Evolutionary conservation across 2,797 vertebrate genomes (phyloP).

Genomic region (Aphelocoma californica): DNA sequence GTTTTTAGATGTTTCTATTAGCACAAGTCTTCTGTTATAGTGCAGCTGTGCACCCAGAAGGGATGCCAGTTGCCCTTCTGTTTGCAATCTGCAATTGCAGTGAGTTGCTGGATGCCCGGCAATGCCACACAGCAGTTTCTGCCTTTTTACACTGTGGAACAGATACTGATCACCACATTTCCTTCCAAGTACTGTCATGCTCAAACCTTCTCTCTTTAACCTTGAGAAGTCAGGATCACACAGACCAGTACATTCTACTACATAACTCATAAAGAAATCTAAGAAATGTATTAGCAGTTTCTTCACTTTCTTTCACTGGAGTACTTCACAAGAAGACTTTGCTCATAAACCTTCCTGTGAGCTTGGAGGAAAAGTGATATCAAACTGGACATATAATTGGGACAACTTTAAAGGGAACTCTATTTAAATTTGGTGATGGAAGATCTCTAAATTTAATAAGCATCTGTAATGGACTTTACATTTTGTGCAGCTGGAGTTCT

Average conservation of each 20-base stretch:
- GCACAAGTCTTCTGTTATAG: not conserved
- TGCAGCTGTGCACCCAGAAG: not conserved
- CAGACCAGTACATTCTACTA: not conserved
- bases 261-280: not conserved
- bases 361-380: not conserved
- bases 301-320: not conserved
- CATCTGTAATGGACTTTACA: not conserved
- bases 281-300: not conserved
- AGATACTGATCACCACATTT: not conserved
- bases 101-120: not conserved
- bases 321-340: not conserved
- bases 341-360: not conserved
- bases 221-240: slow-evolving; percentile 2
- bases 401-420: not conserved
- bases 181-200: not conserved
- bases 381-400: not conserved
- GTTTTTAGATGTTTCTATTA: not conserved
- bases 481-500: not conserved
- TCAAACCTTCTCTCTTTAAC: not conserved
- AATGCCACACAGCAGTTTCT: not conserved
- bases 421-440: not conserved
- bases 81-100: not conserved
- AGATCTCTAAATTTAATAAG: not conserved
- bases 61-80: not conserved
- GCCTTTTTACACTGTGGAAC: not conserved